Evolutionary conservation across 1,140 invertebrate species (phyloP), one percentile per base, ranked within the genome.

Genomic region (Pissodes strobi): DNA sequence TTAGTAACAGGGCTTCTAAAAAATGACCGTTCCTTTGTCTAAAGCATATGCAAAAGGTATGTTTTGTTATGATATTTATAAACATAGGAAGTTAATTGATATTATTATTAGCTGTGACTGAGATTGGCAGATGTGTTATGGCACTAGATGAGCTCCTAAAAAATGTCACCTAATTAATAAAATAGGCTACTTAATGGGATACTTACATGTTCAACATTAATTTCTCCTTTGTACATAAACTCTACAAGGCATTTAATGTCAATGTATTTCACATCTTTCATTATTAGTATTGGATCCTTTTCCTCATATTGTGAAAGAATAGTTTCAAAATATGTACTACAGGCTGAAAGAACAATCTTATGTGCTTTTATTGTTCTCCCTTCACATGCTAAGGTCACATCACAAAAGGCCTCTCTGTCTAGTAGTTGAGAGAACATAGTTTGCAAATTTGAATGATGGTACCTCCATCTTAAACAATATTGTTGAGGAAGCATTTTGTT

Each of bases 201-300:
- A 87, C 88, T 89, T 81, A 92, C 91, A 80, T 94, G 92, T 77
- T 93, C 91, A 64, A 96, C 92, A 82, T 94, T 95, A 74, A 96
- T 95, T 84, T 96, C 93, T 68, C 94, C 94, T 77, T 92, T 92
- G 79, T 96, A 96, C 93, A 96, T 96, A 77, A 95, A 96, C 75
- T 94, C 91, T 53, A 96, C 90, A 52, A 96, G 84, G 43, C 89
- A 90, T 82, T 90, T 90, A 66, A 93, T 88, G 80, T 93, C 90
- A 61, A 86, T 83, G 80, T 89, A 93, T 79, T 89, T 90, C 56
- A 91, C 88, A 80, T 92, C 90, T 79, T 90, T 90, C 80, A 93
- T 86, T 66, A 93, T 91, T 49, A 92, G 86, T 66, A 93, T 91
- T 46, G 90, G 90, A 78, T 92, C 89, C 71, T 90, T 90, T 79